Evolutionary conservation across 1,140 invertebrate genomes (phyloP), one percentile per base, ranked within the genome.

Genomic region (Diabrotica undecimpunctata): DNA sequence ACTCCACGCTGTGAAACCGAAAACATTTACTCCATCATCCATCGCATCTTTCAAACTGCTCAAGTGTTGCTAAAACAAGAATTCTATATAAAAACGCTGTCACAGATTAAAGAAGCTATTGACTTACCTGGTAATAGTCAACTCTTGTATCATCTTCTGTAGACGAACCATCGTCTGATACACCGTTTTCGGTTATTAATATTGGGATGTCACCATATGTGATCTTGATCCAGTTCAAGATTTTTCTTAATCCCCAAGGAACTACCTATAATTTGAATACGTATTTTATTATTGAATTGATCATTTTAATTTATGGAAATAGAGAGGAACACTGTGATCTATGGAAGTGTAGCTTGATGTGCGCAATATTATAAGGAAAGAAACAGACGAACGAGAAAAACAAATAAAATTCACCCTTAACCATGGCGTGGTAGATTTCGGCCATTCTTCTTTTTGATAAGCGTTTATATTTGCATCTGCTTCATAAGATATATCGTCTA

Each of bases 121-220:
- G 25, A 2, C 4, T 25, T 51, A 37, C 62, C 9, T 61, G 39
- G n/a, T 38, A 52, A 52, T 7, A 66, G 36, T 52, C 36, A 38
- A 56, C 51, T 56, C 65, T 66, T 7, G 25, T 46, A 38, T 55
- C 52, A 62, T 72, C 70, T 53, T 67, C 25, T 9, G 69, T 52
- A 14, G 66, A 60, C 12, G 56, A 63, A 53, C 66, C 67, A 56
- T 66, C 36, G 13, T 81, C 82, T 65, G 78, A 83, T 76, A 65
- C 68, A 7, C 90, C 90, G 74, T 90, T 92, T 82, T 91, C 90
- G 0, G 87, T 88, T 2, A 92, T 79, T 8, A 87, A 79, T 0
- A 90, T 79, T 13, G 78, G 70, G 0, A 84, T 81, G 72, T 89
- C 85, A 54, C 82, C 76, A 71, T 89, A 92, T 6, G 81, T 77